Evolutionary conservation across 1,140 invertebrate species (phyloP), one percentile per base, ranked within the genome.

Genomic region (Apolygus lucorum): DNA sequence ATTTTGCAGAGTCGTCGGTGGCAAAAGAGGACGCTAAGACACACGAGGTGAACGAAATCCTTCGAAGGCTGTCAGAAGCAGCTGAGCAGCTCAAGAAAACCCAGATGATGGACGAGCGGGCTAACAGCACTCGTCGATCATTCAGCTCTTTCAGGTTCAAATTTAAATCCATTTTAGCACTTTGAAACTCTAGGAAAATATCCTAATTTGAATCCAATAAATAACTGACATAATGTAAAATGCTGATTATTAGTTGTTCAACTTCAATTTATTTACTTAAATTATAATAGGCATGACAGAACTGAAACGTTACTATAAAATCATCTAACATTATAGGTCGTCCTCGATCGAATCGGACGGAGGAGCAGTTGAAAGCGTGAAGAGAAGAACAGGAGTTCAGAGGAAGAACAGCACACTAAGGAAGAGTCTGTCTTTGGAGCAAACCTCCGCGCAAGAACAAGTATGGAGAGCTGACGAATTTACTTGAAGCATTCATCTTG

Each of bases 401-500:
- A 73, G 71, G 66, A 84, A 84, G 75, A 83, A 84, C 69, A 84
- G 83, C 75, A 77, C 90, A 14, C 84, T 88, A 72, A 82, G 88
- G 66, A 90, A 90, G 75, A 88, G 87, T 78, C 77, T 91, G 22
- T 91, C 89, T 21, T 77, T 91, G 42, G 89, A 91, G 78, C 89
- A 91, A 76, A 88, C 86, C 17, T 80, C 82, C 65, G 17, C 79
- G 81, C 64, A 82, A 80, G 73, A 82, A 80, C 75, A 80, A 81
- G 49, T 82, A 66, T 1, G 27, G 8, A 14, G 17, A 42, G 17
- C 4, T n/a, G n/a, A n/a, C n/a, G n/a, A n/a, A n/a, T n/a, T n/a
- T n/a, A n/a, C n/a, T n/a, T n/a, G n/a, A n/a, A n/a, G n/a, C n/a
- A n/a, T n/a, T n/a, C n/a, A n/a, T n/a, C n/a, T n/a, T n/a, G n/a